Conservation (phyloP, 2,797 vertebrate species). For the Onychomys leucogaster region DNA sequence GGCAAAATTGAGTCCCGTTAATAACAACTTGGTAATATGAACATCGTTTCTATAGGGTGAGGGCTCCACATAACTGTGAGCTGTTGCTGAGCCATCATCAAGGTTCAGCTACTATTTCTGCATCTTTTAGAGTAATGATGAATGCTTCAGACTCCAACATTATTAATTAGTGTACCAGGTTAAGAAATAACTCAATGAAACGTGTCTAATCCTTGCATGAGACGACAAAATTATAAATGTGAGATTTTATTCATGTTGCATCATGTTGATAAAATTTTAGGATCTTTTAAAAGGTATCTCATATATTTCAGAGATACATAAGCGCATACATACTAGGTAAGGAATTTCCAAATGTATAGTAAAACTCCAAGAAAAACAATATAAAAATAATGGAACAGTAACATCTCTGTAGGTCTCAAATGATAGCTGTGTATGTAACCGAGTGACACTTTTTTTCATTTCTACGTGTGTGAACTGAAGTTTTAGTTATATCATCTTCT, state of each 20-base stretch:
- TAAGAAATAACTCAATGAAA: background rate
- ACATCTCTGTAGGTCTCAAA: background rate
- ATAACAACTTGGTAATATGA: background rate
- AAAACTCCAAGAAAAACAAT: background rate
- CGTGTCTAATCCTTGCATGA: background rate
- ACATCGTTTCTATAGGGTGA: background rate
- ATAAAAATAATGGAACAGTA: background rate
- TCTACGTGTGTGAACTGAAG: background rate
- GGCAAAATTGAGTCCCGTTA: background rate
- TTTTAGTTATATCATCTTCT: background rate
- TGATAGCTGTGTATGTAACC: background rate
- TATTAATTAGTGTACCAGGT: background rate
- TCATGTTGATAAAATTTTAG: slow-evolving; percentile 26
- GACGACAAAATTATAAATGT: background rate
- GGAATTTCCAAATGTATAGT: background rate
- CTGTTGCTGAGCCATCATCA: background rate
- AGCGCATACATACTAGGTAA: background rate
- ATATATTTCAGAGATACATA: background rate
- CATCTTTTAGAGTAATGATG: background rate
- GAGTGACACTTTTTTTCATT: background rate
- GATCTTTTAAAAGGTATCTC: background rate
- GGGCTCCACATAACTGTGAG: background rate
- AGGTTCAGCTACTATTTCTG: background rate
- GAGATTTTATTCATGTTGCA: background rate
- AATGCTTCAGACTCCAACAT: background rate